These are phyloP conservation scores for Burhinus oedicnemus DNA, from an alignment of 2,113 vertebrate genomes.

Conservation along the genomic window DNA sequence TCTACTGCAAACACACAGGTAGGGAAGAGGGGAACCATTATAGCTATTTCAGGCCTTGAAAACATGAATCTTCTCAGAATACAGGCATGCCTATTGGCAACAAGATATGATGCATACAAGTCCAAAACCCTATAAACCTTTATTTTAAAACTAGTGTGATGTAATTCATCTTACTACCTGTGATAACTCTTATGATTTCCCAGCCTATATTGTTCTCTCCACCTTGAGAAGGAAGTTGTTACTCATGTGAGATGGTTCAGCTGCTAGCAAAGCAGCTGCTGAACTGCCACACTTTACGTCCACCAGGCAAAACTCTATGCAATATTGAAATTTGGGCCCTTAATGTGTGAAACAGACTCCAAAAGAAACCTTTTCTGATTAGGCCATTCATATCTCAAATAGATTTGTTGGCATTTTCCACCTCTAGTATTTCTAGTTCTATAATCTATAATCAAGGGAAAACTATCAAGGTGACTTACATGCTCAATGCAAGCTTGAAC, in stretches of 20 bases:
- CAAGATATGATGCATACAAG: neutral
- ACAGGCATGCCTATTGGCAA: neutral
- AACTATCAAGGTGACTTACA: neutral
- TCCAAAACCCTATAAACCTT: neutral
- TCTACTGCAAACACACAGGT: fast-evolving
- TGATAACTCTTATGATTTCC: neutral
- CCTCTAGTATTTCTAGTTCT: neutral
- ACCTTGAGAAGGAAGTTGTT: neutral
- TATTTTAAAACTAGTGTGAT: neutral
- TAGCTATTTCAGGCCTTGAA: neutral
- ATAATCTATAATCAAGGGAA: neutral
- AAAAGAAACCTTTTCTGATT: neutral
- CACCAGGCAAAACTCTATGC: neutral
- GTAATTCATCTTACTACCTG: neutral
- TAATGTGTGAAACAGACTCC: neutral
- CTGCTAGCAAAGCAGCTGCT: neutral
- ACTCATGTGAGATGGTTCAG: neutral
- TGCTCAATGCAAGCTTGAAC: neutral
- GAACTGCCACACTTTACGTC: neutral
- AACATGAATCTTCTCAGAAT: neutral
- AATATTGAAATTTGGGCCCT: neutral
- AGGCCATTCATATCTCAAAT: neutral
- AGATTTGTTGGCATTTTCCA: neutral
- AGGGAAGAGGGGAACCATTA: neutral
- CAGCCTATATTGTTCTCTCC: neutral